Evolutionary conservation across 2,797 vertebrate genomes (phyloP).

Genomic region (Diceros bicornis): DNA sequence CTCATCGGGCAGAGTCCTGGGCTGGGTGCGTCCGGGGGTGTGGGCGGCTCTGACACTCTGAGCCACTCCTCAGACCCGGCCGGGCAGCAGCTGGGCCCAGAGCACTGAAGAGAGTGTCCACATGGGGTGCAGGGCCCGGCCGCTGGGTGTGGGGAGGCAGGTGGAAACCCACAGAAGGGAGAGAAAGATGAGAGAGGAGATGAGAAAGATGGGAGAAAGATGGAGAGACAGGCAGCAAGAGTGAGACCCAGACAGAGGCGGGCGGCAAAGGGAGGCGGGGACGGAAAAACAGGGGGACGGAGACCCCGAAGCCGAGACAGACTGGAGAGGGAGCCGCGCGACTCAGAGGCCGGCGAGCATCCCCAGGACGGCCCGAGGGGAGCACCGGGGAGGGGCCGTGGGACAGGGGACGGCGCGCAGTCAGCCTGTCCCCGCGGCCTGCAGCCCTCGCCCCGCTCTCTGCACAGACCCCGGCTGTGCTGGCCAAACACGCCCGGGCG

Average conservation of each 20-base stretch:
- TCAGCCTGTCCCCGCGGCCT: background rate
- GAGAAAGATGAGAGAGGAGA: background rate
- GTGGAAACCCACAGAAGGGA: accelerated
- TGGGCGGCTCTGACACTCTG: background rate
- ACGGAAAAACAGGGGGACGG: background rate
- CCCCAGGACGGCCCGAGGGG: accelerated
- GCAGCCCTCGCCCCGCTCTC: constrained; percentile 79
- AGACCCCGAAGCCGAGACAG: background rate
- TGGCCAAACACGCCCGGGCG: constrained; percentile 85
- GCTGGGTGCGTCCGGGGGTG: too few species aligned
- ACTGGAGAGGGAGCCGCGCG: background rate
- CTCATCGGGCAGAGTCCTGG: background rate
- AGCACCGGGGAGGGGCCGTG: too few species aligned
- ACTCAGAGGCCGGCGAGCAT: background rate
- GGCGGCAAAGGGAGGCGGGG: background rate
- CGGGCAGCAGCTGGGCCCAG: background rate
- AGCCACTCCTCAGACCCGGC: background rate
- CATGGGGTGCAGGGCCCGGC: background rate
- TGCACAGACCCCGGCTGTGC: constrained; percentile 84
- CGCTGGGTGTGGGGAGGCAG: accelerated
- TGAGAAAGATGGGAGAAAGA: too few species aligned
- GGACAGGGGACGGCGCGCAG: accelerated
- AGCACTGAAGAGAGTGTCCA: too few species aligned
- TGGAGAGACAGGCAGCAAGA: background rate
- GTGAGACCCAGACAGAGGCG: background rate